Evolutionary conservation across 2,113 vertebrate genomes (phyloP), one percentile per base, ranked within the genome.

Genomic region (Gymnogyps californianus): DNA sequence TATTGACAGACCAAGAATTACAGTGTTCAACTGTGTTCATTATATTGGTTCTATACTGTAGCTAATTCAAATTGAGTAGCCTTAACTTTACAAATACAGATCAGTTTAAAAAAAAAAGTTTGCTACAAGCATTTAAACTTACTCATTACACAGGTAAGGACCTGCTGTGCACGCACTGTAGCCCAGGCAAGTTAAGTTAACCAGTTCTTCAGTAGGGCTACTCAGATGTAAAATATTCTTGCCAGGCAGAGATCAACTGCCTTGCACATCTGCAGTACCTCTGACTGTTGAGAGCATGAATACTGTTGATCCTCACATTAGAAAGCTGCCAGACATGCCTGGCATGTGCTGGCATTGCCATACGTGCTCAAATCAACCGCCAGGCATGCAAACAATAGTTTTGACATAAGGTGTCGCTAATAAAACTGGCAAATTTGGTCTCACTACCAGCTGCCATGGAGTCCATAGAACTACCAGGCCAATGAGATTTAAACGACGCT

Each of bases 401-500:
- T 7, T 40, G 66, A 28, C 3, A 2, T 10, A 32, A 51, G 64
- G 6, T 1, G 7, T 2, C 59, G 49, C 36, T 57, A 11, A 62
- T 15, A 31, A 11, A 64, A 67, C 28, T 6, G 16, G 38, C 38
- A 69, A n/a, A 26, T 16, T 49, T 32, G 38, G 38, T 59, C 13
- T 59, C 18, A 3, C 15, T 7, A 6, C 22, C 14, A 49, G 29
- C 46, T 52, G 5, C 49, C 16, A 16, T 0, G 0, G 17, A 52
- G 29, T 9, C 31, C 6, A 4, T 0, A 18, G 31, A 71, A 32
- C 26, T 13, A 4, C 6, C 15, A 46, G 36, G 28, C 15, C 28
- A 3, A 36, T 32, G 46, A 31, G 34, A 57, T 9, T 13, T 22
- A n/a, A 83, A 19, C 0, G 6, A 13, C 10, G 16, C 22, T 8